Evolutionary conservation across 2,797 vertebrate genomes (phyloP).

Genomic region (Coccyzus lansbergi): DNA sequence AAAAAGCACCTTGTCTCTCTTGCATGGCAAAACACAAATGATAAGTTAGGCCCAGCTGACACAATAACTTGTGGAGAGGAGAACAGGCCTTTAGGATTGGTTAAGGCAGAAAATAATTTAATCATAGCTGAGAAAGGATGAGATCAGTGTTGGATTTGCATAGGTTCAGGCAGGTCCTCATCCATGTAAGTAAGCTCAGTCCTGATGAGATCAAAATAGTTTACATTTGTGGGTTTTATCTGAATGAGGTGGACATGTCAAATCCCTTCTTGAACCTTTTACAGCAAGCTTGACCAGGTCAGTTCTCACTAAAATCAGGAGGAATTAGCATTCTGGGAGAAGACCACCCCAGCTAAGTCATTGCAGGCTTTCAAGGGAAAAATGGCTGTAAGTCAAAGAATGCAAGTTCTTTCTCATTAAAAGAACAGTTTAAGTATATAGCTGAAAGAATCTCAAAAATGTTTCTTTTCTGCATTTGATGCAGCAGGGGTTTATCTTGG

Average conservation of each 20-base stretch:
- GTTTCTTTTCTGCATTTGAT: too few species aligned
- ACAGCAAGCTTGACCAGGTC: not conserved
- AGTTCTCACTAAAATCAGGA: not conserved
- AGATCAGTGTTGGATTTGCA: not conserved
- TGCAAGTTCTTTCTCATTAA: not conserved
- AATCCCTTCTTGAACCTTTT: not conserved
- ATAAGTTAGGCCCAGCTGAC: not conserved
- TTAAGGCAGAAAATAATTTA: slow-evolving; percentile 16
- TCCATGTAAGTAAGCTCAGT: not conserved
- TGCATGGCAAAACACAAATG: not conserved
- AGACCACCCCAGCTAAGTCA: not conserved
- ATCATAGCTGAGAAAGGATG: not conserved
- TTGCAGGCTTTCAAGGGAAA: not conserved
- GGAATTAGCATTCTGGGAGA: not conserved
- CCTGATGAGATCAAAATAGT: not conserved
- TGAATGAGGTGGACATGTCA: not conserved
- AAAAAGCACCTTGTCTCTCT: not conserved
- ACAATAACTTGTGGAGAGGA: not conserved
- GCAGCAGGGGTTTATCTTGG: not conserved
- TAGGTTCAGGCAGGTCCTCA: not conserved
- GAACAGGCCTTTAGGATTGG: not conserved
- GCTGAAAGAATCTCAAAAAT: not conserved
- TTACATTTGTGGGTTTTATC: not conserved
- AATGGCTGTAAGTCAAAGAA: not conserved
- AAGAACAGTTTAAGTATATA: not conserved